A percentile compares a stretch with the other conserved stretches of the same genome.
phyloP scores from a whole-genome alignment of 2,888 invertebrate species.

The Deilephila elpenor region DNA sequence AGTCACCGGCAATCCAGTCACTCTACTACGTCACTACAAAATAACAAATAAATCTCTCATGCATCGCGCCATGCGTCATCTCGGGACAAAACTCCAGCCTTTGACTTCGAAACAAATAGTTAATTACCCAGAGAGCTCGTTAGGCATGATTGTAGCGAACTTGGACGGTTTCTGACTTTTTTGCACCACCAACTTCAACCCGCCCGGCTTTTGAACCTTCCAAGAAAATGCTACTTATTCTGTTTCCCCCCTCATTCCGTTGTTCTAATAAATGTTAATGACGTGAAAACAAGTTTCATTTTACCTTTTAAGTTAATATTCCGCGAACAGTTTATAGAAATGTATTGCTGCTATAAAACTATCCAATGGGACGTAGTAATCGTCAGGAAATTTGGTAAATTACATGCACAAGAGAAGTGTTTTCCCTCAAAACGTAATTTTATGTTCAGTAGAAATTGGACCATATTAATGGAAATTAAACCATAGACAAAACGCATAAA shows the following conservation, averaged over 20 bases:
- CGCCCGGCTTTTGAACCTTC: slow-evolving; percentile 45
- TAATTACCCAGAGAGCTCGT: slow-evolving; percentile 80
- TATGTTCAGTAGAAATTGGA: too few relatives aligned
- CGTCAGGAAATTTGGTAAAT: too few relatives aligned
- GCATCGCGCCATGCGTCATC: neutral
- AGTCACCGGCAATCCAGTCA: too few relatives aligned
- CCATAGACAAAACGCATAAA: too few relatives aligned
- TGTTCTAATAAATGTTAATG: slow-evolving; percentile 30
- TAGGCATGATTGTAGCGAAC: slow-evolving; percentile 72
- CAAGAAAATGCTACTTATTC: slow-evolving; percentile 46
- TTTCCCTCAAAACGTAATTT: too few relatives aligned
- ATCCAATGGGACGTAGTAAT: too few relatives aligned
- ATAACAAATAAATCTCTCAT: neutral
- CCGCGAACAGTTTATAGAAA: slow-evolving; percentile 20
- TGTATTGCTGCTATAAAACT: neutral
- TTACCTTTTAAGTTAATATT: slow-evolving; percentile 23
- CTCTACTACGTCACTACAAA: neutral
- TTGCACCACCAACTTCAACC: slow-evolving; percentile 48
- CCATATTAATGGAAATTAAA: too few relatives aligned
- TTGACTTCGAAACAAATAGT: slow-evolving; percentile 80
- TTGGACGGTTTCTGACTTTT: slow-evolving; percentile 52
- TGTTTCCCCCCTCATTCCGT: slow-evolving; percentile 26
- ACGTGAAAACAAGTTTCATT: slow-evolving; percentile 17
- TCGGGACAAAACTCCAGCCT: slow-evolving; percentile 65
- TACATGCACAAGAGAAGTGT: too few relatives aligned